Base-by-base conservation (phyloP, 2,113 vertebrate genomes). In the Alligator mississippiensis region DNA sequence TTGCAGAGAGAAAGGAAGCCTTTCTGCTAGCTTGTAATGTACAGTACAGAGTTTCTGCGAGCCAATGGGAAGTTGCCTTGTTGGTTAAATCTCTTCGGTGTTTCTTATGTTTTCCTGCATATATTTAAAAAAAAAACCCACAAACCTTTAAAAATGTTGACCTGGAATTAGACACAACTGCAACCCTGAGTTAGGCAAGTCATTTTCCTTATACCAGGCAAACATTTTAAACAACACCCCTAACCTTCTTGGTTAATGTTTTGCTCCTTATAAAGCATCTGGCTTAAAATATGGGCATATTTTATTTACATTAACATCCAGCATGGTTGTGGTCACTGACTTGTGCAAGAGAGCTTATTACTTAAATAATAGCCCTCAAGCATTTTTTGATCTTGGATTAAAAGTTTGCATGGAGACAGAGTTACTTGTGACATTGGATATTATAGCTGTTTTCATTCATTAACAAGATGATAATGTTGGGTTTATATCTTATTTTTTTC, bases 81-180 rank as follows among this genome's bases (percentile, higher is more conserved):
- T 60, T 83, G 87, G 85, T 87, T 74, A 83, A 74, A 75, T 83
- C 80, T 79, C 75, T 82, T 91, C 83, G 30, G 89, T 70, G 30
- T 70, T 92, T 89, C 68, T 22, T 21, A 72, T 80, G 15, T 88
- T 60, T 16, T 90, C 68, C 63, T 94, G 88, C 74, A 27, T 57
- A 87, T 64, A 19, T 72, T 38, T 38, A 38, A 47, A 72, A 72
- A 14, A 72, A 14, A 24, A 38, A 22, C n/a, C 28, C 24, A 27
- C 15, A 18, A 30, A 22, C 24, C 81, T 90, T 66, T 2, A 68
- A 54, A 81, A 85, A 38, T 34, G 57, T 70, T 82, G 93, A 89
- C 92, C 94, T 85, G 85, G 79, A 88, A 82, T 61, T 77, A 89
- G 89, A 96, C 89, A 79, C 59, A 95, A 92, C 90, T 84, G 78